Evolutionary conservation across 2,888 invertebrate genomes (phyloP), one percentile per base, ranked within the genome.

Genomic region (Protodeltote pygarga): DNA sequence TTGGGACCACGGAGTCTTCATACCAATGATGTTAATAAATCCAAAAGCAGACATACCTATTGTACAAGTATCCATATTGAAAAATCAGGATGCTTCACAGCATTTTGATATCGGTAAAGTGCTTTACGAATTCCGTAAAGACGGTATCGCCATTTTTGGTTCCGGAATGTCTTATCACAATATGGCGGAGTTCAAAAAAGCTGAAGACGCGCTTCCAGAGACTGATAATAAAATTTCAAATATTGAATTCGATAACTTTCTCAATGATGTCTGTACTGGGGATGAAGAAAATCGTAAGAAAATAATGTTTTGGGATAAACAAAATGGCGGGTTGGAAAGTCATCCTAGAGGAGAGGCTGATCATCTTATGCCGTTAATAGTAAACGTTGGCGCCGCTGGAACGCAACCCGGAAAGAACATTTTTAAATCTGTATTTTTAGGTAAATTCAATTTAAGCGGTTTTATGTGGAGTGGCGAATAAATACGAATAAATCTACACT

Each of bases 1-100:
- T 17, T 83, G 83, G 83, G 83, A 83, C 59, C 83, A 83, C 24
- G 83, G 83, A 57, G 77, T 80, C 2, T 83, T 82, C 20, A 75
- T 83, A 45, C 83, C 83, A 0, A 82, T 83, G 83, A 75, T 83
- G 73, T 33, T 83, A 5, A 75, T 81, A 0, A 73, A 80, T n/a
- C 81, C 83, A 0, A 53, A 52, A n/a, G 81, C 81, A 0, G 63
- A 82, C 14, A 74, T 83, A 10, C 82, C 83, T 0, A 71, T 83
- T 4, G 46, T 83, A 1, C 83, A 83, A 60, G 45, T 83, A 15
- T 82, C 81, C 0, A 69, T 83, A 29, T 46, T 82, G 8, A 66
- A 66, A 15, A 81, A 71, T 14, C 81, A 83, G 53, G 53, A 78
- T 17, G 73, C 81, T 0, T 37, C 47, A 0, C 55, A 71, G 2